Evolutionary conservation across 2,113 vertebrate genomes (phyloP).

Genomic region (Callipepla californica): DNA sequence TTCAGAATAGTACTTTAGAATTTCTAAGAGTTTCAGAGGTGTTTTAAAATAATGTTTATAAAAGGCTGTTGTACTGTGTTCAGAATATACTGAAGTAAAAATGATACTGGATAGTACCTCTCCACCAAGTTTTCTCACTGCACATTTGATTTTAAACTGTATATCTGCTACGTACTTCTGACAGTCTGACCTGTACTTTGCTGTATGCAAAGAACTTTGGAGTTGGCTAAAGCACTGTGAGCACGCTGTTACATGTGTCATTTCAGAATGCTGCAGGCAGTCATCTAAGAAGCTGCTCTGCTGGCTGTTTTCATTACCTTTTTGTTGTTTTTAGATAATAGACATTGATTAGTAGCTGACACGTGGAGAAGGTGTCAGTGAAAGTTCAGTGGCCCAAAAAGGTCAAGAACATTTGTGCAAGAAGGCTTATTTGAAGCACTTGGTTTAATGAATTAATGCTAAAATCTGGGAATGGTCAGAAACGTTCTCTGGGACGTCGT

Average conservation of each 20-base stretch:
- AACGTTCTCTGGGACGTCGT: neutral
- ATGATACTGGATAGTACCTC: neutral
- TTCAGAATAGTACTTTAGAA: neutral
- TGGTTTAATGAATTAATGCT: neutral
- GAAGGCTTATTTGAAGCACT: neutral
- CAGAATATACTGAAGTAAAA: neutral
- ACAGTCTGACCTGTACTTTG: neutral
- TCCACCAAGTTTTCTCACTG: neutral
- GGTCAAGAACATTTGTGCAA: neutral
- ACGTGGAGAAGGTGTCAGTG: rapidly evolving
- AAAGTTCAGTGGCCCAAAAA: neutral
- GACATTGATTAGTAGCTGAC: neutral
- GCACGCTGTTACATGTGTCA: neutral
- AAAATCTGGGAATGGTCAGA: neutral
- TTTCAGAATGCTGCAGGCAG: neutral
- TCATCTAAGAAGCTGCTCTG: neutral
- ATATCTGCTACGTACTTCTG: neutral
- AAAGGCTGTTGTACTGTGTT: neutral
- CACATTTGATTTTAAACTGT: neutral
- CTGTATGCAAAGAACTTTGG: neutral
- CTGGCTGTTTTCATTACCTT: neutral
- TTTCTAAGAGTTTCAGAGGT: neutral
- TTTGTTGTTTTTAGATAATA: neutral
- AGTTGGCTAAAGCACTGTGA: neutral
- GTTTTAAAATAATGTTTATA: neutral